Conservation (phyloP, 2,113 vertebrate genomes). For the Etheostoma spectabile region DNA sequence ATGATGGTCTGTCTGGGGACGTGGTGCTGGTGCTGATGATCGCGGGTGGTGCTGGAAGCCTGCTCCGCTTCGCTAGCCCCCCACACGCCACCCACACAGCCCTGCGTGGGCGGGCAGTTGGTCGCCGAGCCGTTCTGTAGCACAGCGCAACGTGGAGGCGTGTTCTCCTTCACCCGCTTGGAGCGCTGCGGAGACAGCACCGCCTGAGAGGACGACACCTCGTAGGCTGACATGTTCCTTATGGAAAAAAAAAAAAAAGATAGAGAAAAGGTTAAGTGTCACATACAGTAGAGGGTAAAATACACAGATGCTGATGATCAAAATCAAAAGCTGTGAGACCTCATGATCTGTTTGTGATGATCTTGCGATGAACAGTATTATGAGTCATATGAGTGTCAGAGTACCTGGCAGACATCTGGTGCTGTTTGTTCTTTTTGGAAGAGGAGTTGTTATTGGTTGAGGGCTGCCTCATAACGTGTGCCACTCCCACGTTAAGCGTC, state of each 20-base stretch:
- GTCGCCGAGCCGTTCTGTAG: conserved; percentile 88
- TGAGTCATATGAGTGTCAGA: neutral
- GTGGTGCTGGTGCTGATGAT: conserved; percentile 91
- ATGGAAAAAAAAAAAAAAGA: conserved; percentile 32
- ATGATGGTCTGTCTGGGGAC: conserved; percentile 93
- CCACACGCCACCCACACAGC: conserved; percentile 88
- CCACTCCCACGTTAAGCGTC: conserved; percentile 96
- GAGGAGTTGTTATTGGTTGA: conserved; percentile 86
- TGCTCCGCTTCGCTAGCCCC: conserved; percentile 87
- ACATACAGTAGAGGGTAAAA: neutral
- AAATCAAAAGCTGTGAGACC: neutral
- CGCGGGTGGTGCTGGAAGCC: conserved; percentile 87
- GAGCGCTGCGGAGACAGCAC: conserved; percentile 94
- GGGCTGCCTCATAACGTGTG: conserved; percentile 98
- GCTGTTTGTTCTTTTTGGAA: conserved; percentile 95
- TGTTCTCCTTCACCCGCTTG: conserved; percentile 98
- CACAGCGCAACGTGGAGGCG: conserved; percentile 94
- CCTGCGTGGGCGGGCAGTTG: conserved; percentile 85
- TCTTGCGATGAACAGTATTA: neutral
- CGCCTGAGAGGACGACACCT: conserved; percentile 94
- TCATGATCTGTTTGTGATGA: neutral
- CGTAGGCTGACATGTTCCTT: conserved; percentile 92
- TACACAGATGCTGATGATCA: neutral
- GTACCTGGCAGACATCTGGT: conserved; percentile 92
- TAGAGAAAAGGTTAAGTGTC: conserved; percentile 3